Percentiles rank a stretch among this genome's conserved stretches.
These are phyloP conservation scores for Homarus gammarus DNA, from an alignment of 2,888 invertebrate genomes.

Conservation along the genomic window DNA sequence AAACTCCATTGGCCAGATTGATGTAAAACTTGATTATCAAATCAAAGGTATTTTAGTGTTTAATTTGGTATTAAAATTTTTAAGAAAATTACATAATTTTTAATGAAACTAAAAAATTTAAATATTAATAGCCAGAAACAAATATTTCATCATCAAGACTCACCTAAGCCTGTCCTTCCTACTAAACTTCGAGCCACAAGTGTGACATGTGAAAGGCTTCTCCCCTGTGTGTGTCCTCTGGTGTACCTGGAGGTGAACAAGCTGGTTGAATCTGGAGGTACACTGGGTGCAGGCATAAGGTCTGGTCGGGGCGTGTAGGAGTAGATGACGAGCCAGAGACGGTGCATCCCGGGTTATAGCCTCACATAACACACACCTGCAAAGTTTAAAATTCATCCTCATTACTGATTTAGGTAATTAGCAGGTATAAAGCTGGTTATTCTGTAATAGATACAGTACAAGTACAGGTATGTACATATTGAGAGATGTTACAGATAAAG, in stretches of 20 bases:
- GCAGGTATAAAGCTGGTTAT: background rate
- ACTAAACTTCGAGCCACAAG: slow-evolving; percentile 38
- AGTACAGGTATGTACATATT: too few species aligned
- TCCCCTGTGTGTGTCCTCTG: slow-evolving; percentile 53
- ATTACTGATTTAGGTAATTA: background rate
- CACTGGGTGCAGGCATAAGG: slow-evolving; percentile 46
- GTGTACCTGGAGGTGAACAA: slow-evolving; percentile 61
- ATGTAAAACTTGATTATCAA: too few species aligned
- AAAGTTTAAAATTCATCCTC: background rate
- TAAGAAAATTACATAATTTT: background rate
- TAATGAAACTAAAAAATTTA: background rate
- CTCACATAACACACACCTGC: slow-evolving; percentile 23
- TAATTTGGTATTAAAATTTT: background rate
- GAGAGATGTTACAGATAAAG: too few species aligned
- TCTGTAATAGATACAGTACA: background rate
- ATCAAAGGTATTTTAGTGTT: background rate
- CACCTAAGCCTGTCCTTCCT: slow-evolving; percentile 61
- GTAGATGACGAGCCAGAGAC: slow-evolving; percentile 18
- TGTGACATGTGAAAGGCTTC: slow-evolving; percentile 39
- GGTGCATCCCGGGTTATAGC: background rate
- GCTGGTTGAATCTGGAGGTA: slow-evolving; percentile 59
- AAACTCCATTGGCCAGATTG: too few species aligned
- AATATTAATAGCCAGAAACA: background rate
- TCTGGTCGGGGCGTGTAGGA: slow-evolving; percentile 38
- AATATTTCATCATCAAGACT: too few species aligned